Conservation (phyloP, 2,888 invertebrate species). For the Scaptomyza caliginosa region DNA sequence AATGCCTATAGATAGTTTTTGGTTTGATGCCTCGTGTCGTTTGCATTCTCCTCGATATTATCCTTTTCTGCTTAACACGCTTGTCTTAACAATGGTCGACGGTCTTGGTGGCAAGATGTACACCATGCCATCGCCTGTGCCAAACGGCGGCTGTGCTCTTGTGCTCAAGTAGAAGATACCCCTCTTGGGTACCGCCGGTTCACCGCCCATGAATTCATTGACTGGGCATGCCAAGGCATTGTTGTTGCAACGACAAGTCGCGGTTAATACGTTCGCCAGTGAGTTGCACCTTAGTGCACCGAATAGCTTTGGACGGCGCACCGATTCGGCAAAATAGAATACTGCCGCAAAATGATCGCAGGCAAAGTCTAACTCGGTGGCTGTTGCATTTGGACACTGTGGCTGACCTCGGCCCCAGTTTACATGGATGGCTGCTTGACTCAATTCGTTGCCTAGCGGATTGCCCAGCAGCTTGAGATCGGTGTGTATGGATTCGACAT, state of each 20-base stretch:
- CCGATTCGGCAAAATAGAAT: conserved; percentile 81
- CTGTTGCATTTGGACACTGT: conserved; percentile 81
- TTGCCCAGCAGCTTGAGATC: conserved; percentile 80
- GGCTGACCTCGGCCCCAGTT: conserved; percentile 83
- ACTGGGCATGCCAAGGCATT: conserved; percentile 45
- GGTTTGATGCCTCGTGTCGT: conserved; percentile 6
- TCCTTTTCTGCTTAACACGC: conserved; percentile 4
- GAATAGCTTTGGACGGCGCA: conserved; percentile 69
- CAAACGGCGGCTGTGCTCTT: conserved; percentile 58
- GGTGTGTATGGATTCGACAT: conserved; percentile 84
- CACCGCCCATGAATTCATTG: conserved; percentile 80
- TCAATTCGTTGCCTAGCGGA: conserved; percentile 69
- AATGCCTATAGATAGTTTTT: conserved; percentile 26
- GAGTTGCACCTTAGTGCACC: conserved; percentile 69
- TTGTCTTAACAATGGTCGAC: conserved; percentile 62
- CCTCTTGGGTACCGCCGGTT: conserved; percentile 75
- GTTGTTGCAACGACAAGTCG: conserved; percentile 58
- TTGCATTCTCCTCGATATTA: not conserved
- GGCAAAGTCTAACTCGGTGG: conserved; percentile 76
- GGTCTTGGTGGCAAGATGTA: conserved; percentile 54
- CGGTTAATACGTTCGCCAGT: conserved; percentile 30
- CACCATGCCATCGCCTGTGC: conserved; percentile 65
- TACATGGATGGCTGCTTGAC: conserved; percentile 83
- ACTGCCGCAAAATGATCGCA: conserved; percentile 79
- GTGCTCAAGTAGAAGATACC: conserved; percentile 81